These are phyloP conservation scores for Bombylius major DNA, from an alignment of 2,888 invertebrate genomes.

Conservation along the genomic window DNA sequence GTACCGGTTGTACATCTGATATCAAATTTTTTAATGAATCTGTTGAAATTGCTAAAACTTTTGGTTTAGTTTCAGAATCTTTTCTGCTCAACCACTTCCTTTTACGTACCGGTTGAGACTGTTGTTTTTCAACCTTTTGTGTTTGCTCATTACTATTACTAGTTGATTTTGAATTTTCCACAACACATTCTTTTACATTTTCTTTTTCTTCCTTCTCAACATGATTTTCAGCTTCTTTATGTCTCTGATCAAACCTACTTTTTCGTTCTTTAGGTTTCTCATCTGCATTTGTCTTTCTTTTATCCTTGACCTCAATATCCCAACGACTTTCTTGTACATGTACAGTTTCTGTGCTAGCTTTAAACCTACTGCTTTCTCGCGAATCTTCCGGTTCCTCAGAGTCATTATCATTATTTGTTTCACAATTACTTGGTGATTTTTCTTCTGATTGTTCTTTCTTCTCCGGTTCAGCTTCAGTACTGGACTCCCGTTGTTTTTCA, in stretches of 20 bases:
- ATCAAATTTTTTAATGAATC: slow-evolving; percentile 57
- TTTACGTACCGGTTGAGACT: slow-evolving; percentile 37
- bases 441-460: background rate
- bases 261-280: slow-evolving; percentile 1
- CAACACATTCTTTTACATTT: slow-evolving; percentile 18
- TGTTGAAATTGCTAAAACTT: slow-evolving; percentile 58
- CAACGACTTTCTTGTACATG: background rate
- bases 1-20: slow-evolving; percentile 46
- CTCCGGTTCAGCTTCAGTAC: background rate
- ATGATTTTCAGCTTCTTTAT: background rate
- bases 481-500: background rate
- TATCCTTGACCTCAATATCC: slow-evolving; percentile 1
- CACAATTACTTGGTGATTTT: slow-evolving; percentile 1
- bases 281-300: slow-evolving; percentile 7
- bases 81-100: slow-evolving; percentile 37
- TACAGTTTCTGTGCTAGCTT: background rate
- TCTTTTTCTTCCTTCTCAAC: slow-evolving; percentile 16
- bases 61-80: slow-evolving; percentile 41
- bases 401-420: slow-evolving; percentile 3
- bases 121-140: slow-evolving; percentile 26
- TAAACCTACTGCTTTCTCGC: background rate
- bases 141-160: slow-evolving; percentile 9
- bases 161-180: slow-evolving; percentile 7
- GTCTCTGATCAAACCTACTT: slow-evolving; percentile 2
- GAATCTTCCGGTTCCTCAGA: background rate